Evolutionary conservation across 2,888 invertebrate species (phyloP), one percentile per base, ranked within the genome.

Genomic region (Tribolium freemani): DNA sequence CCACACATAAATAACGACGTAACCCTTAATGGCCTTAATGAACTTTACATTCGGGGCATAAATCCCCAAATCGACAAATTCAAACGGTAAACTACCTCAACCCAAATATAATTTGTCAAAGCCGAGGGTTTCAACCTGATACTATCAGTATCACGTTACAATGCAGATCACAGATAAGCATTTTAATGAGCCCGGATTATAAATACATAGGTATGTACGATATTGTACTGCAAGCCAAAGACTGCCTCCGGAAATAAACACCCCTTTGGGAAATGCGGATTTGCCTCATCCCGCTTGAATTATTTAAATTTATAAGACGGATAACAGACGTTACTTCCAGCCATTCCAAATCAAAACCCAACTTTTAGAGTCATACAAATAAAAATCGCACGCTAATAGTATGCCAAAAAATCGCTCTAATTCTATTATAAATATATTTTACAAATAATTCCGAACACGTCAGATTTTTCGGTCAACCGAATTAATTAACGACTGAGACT

Each of bases 131-230:
- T 77, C 75, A 78, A 76, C 84, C 83, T 83, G 85, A 85, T 85
- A 83, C 82, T 84, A 84, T 85, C 84, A 81, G 85, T 85, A 85
- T 85, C 85, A 83, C 80, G 83, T 85, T 85, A 84, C 85, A 81
- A 83, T 84, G 80, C 81, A 85, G 84, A 85, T 84, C 81, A 74
- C 58, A 84, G 85, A 85, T 85, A 85, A 83, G 83, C 79, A 84
- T 84, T 85, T 83, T 83, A 85, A 85, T 85, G 84, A 84, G 83
- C 82, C 16, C 81, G 85, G 85, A 86, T 86, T 86, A 86, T 85
- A 85, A 84, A 84, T 85, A 85, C 85, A 85, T 85, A 53, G 69
- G 70, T 73, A 84, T 85, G 85, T 85, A 83, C 78, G 80, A 83
- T 83, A 84, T 84, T 84, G 84, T 84, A 73, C 69, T 78, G 77